A percentile compares a stretch with the other conserved stretches of the same genome.
Conservation (phyloP, 2,888 invertebrate species). For the Lottia gigantea region DNA sequence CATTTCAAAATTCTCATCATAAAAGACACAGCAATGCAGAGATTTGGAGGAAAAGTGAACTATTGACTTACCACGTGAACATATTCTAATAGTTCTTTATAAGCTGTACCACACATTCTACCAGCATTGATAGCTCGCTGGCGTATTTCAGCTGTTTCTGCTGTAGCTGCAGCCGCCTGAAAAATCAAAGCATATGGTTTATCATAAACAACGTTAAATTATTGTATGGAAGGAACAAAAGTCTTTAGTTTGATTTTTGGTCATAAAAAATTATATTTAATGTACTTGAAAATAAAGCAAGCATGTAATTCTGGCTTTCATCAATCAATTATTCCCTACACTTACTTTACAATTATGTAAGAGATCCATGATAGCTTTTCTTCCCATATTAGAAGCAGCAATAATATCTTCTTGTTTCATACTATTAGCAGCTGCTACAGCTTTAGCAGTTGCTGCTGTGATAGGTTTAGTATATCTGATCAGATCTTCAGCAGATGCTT, state of each 20-base stretch:
- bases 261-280: too few relatives aligned
- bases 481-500: conserved; percentile 89
- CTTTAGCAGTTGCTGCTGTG: conserved; percentile 91
- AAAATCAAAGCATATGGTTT: too few relatives aligned
- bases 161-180: conserved; percentile 75
- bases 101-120: conserved; percentile 85
- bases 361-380: conserved; percentile 94
- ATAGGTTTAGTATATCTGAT: conserved; percentile 93
- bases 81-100: conserved; percentile 83
- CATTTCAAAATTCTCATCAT: too few relatives aligned
- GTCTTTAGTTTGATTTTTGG: too few relatives aligned
- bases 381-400: conserved; percentile 92
- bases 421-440: conserved; percentile 92
- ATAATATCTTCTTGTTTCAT: conserved; percentile 94
- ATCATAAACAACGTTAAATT: too few relatives aligned
- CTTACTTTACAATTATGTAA: conserved; percentile 84
- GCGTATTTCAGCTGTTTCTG: conserved; percentile 83
- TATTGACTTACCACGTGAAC: conserved; percentile 52
- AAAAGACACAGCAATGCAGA: too few relatives aligned
- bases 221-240: too few relatives aligned
- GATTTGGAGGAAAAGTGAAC: too few relatives aligned
- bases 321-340: background rate
- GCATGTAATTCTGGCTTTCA: background rate
- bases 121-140: conserved; percentile 83
- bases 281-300: too few relatives aligned